Evolutionary conservation across 2,888 invertebrate species (phyloP).

Genomic region (Eupithecia subumbrata): DNA sequence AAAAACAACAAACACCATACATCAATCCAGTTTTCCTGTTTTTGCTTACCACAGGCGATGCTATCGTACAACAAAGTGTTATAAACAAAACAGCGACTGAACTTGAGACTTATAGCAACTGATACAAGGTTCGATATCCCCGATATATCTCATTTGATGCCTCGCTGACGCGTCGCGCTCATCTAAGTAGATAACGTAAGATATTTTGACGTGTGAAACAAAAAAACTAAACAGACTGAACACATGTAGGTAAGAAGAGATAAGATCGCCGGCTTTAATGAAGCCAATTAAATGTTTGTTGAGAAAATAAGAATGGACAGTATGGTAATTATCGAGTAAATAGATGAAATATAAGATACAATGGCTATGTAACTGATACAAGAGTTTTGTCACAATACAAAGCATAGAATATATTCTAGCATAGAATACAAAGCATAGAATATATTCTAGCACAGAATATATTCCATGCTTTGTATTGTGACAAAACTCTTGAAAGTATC

Average conservation of each 20-base stretch:
- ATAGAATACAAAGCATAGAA: no score
- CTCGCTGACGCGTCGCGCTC: constrained; percentile 61
- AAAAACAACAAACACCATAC: constrained; percentile 46
- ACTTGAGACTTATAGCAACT: background rate
- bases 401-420: no score
- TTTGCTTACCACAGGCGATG: constrained; percentile 58
- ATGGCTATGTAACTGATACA: background rate
- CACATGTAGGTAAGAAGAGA: constrained; percentile 52
- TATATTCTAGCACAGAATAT: no score
- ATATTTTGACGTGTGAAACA: constrained; percentile 70
- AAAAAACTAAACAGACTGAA: constrained; percentile 55
- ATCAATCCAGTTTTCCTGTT: constrained; percentile 55
- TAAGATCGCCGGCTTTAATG: constrained; percentile 51
- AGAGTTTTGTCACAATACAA: no score
- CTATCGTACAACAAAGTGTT: constrained; percentile 62
- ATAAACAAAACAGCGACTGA: constrained; percentile 37
- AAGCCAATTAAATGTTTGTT: constrained; percentile 47
- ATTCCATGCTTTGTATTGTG: no score
- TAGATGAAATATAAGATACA: background rate
- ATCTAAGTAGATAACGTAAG: constrained; percentile 65
- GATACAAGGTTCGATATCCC: constrained; percentile 30
- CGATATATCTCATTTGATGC: constrained; percentile 33
- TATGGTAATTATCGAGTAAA: constrained; percentile 38
- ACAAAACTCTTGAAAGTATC: background rate
- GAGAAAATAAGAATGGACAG: constrained; percentile 45